Percentiles rank a stretch among this genome's conserved stretches.
Conservation (phyloP, 1,140 invertebrate genomes). For the Apolygus lucorum region DNA sequence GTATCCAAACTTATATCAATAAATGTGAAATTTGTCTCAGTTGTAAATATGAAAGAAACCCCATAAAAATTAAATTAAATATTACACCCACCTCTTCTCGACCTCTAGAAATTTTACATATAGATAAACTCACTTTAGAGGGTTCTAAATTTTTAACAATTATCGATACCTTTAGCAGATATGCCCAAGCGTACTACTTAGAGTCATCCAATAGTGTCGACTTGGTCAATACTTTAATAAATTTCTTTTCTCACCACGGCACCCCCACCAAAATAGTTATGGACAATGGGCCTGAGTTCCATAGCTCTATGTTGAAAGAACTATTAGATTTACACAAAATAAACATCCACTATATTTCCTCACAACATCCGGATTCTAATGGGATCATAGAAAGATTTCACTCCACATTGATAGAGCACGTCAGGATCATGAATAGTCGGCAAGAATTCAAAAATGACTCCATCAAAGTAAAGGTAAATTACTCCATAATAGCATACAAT, state of each 20-base stretch:
- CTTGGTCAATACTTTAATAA: not conserved
- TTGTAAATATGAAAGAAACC: not conserved
- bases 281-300: conserved; percentile 1
- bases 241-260: not conserved
- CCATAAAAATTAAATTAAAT: not conserved
- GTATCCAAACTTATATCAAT: not conserved
- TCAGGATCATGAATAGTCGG: not conserved
- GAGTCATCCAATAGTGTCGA: not conserved
- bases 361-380: conserved; percentile 14
- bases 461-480: not conserved
- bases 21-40: not conserved
- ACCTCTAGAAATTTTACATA: not conserved
- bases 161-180: not conserved
- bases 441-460: not conserved
- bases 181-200: not conserved
- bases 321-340: not conserved
- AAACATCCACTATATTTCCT: not conserved
- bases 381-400: conserved; percentile 12
- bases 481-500: conserved; percentile 3
- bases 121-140: not conserved
- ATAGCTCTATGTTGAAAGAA: not conserved
- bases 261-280: not conserved
- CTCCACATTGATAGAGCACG: not conserved
- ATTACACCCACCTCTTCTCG: not conserved
- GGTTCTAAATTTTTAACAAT: conserved; percentile 3